Conservation (phyloP, 2,113 vertebrate species). For the Anarhynchus alexandrinus region DNA sequence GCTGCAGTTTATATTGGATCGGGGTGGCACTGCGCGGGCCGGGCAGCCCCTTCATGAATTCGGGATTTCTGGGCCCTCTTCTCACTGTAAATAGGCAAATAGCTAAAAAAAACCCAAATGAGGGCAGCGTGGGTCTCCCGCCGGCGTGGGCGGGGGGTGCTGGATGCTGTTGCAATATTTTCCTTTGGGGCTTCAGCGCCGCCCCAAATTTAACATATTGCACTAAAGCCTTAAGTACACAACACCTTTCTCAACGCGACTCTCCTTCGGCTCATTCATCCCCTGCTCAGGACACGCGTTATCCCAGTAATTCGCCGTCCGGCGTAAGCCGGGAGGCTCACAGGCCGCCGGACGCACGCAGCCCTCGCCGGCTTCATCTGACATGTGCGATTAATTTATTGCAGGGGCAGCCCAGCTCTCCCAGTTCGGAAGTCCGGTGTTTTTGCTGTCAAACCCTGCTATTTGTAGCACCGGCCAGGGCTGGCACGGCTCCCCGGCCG, state of each 20-base stretch:
- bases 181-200: neutral
- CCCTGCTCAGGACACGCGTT: rapidly evolving
- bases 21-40: neutral
- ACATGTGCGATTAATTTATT: neutral
- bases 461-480: neutral
- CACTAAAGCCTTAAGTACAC: rapidly evolving
- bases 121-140: rapidly evolving
- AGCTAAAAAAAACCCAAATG: neutral
- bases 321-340: rapidly evolving
- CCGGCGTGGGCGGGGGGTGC: rapidly evolving
- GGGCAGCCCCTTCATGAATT: neutral
- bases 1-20: slow-evolving; percentile 37
- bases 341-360: rapidly evolving
- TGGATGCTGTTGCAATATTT: neutral
- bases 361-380: neutral
- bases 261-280: rapidly evolving
- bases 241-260: rapidly evolving
- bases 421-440: slow-evolving; percentile 4
- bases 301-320: rapidly evolving
- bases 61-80: neutral
- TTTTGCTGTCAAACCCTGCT: neutral
- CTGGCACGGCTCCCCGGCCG: neutral
- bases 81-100: neutral
- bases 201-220: neutral
- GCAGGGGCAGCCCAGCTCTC: neutral